Evolutionary conservation across 2,797 vertebrate genomes (phyloP), one percentile per base, ranked within the genome.

Genomic region (Aulostomus chinensis): DNA sequence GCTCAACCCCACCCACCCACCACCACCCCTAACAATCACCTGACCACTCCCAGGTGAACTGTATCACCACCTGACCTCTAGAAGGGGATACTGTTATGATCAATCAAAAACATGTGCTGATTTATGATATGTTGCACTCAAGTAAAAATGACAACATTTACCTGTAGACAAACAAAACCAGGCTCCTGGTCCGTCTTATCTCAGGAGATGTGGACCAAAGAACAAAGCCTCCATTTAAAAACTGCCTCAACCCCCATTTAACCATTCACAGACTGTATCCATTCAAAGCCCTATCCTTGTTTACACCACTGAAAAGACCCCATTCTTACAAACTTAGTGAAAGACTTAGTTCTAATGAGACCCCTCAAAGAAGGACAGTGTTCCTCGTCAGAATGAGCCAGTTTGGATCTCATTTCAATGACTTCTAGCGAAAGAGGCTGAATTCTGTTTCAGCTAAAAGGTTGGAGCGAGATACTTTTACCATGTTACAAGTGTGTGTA

Each of bases 211-310:
- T 58, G 72, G 35, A 40, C 43, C 48, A 67, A 80, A 72, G 55
- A 52, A 87, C 84, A 89, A 89, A 86, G 86, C 63, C 42, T 66
- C 75, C 60, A 80, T 81, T 81, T 49, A 79, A 78, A 80, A 37
- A 42, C 49, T 25, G 63, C 48, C 71, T 62, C 55, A 61, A 73
- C 67, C 72, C 43, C 76, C 31, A 75, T 83, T 80, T 82, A 77
- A 80, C 76, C 57, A 74, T 70, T 73, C 67, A 67, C 34, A 42
- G 69, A 48, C 73, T 53, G 36, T 22, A 52, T 58, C 73, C 20
- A 80, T 80, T 87, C 66, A 84, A 68, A 76, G 73, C 42, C 57
- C 42, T 69, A 32, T 80, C 85, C 81, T 84, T 70, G 47, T 66
- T 83, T 73, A 63, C 29, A 66, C 41, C 65, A 45, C 50, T 86